These are phyloP conservation scores for Clupea harengus DNA, from an alignment of 2,113 vertebrate genomes.

Conservation along the genomic window DNA sequence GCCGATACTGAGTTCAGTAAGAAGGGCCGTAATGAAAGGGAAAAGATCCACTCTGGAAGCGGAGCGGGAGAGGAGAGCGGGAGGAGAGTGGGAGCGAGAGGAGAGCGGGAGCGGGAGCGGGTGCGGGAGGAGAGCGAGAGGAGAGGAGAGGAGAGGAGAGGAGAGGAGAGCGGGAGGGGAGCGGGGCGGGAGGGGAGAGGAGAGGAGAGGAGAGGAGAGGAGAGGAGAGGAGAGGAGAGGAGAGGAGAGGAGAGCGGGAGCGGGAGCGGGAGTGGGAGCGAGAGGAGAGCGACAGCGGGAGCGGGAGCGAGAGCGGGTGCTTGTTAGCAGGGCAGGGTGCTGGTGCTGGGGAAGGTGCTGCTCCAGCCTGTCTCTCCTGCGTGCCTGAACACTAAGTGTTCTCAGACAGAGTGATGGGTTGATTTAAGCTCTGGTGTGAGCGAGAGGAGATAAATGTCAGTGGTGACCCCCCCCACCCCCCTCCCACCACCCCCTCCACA, in stretches of 20 bases:
- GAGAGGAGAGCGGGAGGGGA: background rate
- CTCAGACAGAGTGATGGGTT: slow-evolving; percentile 60
- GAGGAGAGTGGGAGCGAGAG: background rate
- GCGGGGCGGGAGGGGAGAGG: too few relatives aligned
- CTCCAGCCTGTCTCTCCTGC: slow-evolving; percentile 57
- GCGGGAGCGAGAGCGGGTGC: background rate
- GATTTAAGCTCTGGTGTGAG: slow-evolving; percentile 52
- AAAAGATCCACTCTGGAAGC: background rate
- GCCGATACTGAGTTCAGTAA: background rate
- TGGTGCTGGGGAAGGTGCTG: background rate
- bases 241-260: too few relatives aligned
- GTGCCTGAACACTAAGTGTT: slow-evolving; percentile 53
- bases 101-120: too few relatives aligned
- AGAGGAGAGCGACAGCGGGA: too few relatives aligned
- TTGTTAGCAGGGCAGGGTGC: background rate
- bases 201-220: too few relatives aligned
- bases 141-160: too few relatives aligned
- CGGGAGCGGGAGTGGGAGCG: background rate
- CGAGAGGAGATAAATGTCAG: slow-evolving; percentile 49
- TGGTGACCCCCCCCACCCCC: slow-evolving; percentile 34
- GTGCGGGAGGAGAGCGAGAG: background rate
- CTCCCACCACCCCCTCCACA: background rate
- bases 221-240: too few relatives aligned
- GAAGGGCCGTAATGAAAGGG: slow-evolving; percentile 45
- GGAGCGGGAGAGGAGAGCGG: background rate